These are phyloP conservation scores for Drosophila yooni DNA, from an alignment of 2,888 invertebrate species.

Conservation along the genomic window DNA sequence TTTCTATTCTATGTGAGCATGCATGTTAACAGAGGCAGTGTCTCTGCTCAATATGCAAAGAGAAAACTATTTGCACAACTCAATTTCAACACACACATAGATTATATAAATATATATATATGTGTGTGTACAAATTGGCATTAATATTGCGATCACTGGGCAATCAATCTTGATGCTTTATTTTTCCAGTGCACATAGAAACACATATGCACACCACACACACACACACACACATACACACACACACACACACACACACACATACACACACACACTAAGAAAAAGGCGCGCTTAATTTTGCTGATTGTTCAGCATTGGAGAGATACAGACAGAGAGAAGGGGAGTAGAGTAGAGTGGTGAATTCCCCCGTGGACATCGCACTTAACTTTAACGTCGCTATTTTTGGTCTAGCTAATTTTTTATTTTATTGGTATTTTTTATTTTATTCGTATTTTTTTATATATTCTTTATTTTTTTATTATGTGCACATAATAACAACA, in stretches of 20 bases:
- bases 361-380: conserved; percentile 10
- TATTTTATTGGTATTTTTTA: neutral
- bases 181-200: conserved; percentile 18
- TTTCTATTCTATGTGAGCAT: conserved; percentile 14
- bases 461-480: neutral
- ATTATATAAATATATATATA: neutral
- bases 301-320: conserved; percentile 29
- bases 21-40: conserved; percentile 16
- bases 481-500: neutral
- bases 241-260: conserved; percentile 13
- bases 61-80: conserved; percentile 13
- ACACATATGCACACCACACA: conserved; percentile 11
- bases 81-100: conserved; percentile 6
- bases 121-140: neutral
- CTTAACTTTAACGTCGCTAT: conserved; percentile 47
- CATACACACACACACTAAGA: conserved; percentile 10
- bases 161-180: conserved; percentile 35
- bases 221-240: conserved; percentile 17
- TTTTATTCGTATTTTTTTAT: neutral
- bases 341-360: conserved; percentile 15
- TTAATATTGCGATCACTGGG: conserved; percentile 26
- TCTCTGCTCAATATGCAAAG: conserved; percentile 9
- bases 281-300: conserved; percentile 23
- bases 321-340: neutral
- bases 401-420: neutral